These are phyloP conservation scores for Pseudorectes ferrugineus DNA, from an alignment of 2,113 vertebrate species.

Conservation along the genomic window DNA sequence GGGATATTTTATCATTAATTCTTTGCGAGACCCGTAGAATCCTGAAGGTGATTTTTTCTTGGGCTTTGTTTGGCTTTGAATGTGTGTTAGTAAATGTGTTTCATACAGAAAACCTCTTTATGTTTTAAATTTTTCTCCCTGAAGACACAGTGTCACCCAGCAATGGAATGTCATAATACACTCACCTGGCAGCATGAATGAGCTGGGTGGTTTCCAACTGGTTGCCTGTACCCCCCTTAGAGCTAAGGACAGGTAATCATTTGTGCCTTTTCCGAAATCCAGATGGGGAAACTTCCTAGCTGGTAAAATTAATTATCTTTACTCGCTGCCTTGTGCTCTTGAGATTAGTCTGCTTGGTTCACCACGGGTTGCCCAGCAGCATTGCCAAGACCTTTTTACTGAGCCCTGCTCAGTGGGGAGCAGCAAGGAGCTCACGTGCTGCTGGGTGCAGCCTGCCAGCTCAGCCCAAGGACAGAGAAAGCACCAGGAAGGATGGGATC, in stretches of 20 bases:
- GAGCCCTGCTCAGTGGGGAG: neutral
- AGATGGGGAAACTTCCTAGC: conserved; percentile 16
- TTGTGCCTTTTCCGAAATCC: neutral
- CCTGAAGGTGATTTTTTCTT: neutral
- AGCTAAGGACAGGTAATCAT: neutral
- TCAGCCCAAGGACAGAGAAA: neutral
- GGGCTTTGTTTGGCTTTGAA: neutral
- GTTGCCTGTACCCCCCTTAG: neutral
- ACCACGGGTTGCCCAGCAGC: neutral
- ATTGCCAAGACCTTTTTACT: neutral
- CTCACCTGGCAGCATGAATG: neutral
- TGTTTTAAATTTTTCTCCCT: neutral
- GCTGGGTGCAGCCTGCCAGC: neutral
- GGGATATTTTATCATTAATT: neutral
- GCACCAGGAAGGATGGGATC: neutral
- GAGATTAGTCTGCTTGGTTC: neutral
- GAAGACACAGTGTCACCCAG: neutral
- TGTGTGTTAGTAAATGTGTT: neutral
- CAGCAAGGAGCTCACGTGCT: neutral
- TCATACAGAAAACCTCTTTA: neutral
- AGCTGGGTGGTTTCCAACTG: neutral
- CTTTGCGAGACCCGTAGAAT: neutral
- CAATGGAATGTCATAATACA: neutral
- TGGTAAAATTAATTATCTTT: neutral
- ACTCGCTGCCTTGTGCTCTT: neutral